Base-by-base conservation (phyloP, 2,888 invertebrate species). In the Noctua janthina region DNA sequence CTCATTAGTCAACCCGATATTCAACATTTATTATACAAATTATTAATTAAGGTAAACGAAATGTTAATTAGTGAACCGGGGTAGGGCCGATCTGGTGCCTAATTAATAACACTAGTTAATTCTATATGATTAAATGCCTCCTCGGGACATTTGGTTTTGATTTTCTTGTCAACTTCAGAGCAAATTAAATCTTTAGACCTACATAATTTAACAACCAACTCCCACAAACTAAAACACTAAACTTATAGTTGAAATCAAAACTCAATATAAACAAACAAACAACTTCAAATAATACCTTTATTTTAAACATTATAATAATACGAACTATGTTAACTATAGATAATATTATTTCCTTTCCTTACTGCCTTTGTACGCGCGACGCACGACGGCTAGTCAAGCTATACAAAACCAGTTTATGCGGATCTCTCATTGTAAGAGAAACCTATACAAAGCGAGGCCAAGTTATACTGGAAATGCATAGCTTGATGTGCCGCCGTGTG, bases 1-100 rank as follows among this genome's bases (percentile, higher is more conserved):
- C 78, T 79, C 76, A 82, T 81, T 88, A 84, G 75, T 87, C 49
- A 75, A 69, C 46, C 7, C 20, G 59, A 66, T 76, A 80, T 74
- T 64, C 54, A 23, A 66, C 54, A 71, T 83, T 68, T 59, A 70
- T 68, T 51, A 56, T 59, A 51, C 39, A 54, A 81, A 49, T 68
- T 66, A 78, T 75, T 70, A 77, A 70, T 74, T 74, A 54, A 29
- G 39, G 23, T 68, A 39, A 66, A 56, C 20, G 54, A 56, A 54
- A 51, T 29, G 2, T 15, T 67, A 71, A 77, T 82, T 71, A 78
- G 35, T 62, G 0, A 8, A 51, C n/a, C 11, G 6, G 49, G 15
- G 43, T 62, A 29, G 68, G 68, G n/a, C n/a, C n/a, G n/a, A n/a
- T n/a, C 68, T 29, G 46, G n/a, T 46, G 46, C 46, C n/a, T 68